Evolutionary conservation across 2,113 vertebrate species (phyloP).

Genomic region (Lagenorhynchus albirostris): DNA sequence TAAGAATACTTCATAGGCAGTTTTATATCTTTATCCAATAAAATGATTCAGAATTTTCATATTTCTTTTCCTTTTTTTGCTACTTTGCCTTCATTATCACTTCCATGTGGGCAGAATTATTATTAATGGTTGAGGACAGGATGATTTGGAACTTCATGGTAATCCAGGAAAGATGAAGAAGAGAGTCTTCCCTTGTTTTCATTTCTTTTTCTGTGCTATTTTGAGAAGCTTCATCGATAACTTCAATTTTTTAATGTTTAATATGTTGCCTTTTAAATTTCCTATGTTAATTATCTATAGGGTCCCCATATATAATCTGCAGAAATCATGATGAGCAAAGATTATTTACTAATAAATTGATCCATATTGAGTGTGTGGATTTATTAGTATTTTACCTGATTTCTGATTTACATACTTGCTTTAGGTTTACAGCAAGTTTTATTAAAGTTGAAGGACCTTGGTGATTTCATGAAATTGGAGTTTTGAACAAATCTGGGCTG

Average conservation of each 20-base stretch:
- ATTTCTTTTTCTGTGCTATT: background rate
- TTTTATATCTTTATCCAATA: background rate
- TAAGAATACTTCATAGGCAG: background rate
- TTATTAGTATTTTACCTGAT: background rate
- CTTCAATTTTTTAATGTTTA: background rate
- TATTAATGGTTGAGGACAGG: background rate
- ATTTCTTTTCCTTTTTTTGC: background rate
- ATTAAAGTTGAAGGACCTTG: background rate
- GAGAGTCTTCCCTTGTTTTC: background rate
- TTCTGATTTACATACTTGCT: constrained; percentile 36
- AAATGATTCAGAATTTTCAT: background rate
- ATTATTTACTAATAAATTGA: background rate
- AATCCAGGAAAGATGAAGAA: background rate
- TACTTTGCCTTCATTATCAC: background rate
- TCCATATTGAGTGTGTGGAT: background rate
- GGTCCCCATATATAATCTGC: background rate
- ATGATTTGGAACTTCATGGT: background rate
- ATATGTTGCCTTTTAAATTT: background rate
- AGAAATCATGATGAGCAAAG: background rate
- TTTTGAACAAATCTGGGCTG: constrained; percentile 57
- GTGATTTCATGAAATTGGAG: constrained; percentile 59
- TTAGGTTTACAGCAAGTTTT: constrained; percentile 11
- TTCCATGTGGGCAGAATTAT: background rate
- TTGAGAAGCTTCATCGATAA: background rate
- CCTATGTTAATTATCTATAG: background rate